A percentile compares a stretch with the other conserved stretches of the same genome.
These are phyloP conservation scores for Ctenopoma kingsleyae DNA, from an alignment of 2,797 vertebrate genomes.

Conservation along the genomic window DNA sequence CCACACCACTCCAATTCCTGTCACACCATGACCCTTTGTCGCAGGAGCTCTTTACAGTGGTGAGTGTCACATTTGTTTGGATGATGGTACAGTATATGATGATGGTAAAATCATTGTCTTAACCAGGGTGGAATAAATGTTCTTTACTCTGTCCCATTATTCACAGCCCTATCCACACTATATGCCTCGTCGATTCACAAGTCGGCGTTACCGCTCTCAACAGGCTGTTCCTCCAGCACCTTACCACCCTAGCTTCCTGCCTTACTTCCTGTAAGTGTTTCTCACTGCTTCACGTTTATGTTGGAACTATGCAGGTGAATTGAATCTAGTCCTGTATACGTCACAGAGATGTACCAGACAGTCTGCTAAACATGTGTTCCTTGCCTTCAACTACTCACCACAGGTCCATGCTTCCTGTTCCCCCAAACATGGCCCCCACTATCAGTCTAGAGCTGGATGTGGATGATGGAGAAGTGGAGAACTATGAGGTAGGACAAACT, in stretches of 20 bases:
- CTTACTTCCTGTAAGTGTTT: constrained; percentile 95
- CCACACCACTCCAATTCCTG: constrained; percentile 94
- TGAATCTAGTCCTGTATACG: not conserved
- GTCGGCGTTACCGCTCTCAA: constrained; percentile 93
- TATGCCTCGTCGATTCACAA: constrained; percentile 94
- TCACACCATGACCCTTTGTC: constrained; percentile 94
- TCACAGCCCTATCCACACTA: constrained; percentile 94
- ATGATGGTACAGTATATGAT: not conserved
- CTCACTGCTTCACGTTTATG: not conserved
- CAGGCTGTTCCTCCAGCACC: constrained; percentile 93
- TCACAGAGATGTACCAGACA: not conserved
- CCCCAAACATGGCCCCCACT: constrained; percentile 93
- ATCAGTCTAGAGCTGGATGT: constrained; percentile 98
- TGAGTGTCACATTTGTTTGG: constrained; percentile 74
- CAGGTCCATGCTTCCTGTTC: constrained; percentile 97
- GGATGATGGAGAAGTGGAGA: constrained; percentile 98
- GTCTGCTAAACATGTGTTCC: not conserved
- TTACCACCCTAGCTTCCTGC: constrained; percentile 96
- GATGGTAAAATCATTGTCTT: not conserved
- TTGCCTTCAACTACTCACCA: constrained; percentile 8
- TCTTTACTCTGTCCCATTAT: constrained; percentile 1
- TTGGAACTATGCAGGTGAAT: not conserved
- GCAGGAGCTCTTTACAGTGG: constrained; percentile 95
- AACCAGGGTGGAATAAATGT: not conserved
- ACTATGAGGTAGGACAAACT: constrained; percentile 90